Evolutionary conservation across 2,888 invertebrate species (phyloP), one percentile per base, ranked within the genome.

Genomic region (Nebria salina): DNA sequence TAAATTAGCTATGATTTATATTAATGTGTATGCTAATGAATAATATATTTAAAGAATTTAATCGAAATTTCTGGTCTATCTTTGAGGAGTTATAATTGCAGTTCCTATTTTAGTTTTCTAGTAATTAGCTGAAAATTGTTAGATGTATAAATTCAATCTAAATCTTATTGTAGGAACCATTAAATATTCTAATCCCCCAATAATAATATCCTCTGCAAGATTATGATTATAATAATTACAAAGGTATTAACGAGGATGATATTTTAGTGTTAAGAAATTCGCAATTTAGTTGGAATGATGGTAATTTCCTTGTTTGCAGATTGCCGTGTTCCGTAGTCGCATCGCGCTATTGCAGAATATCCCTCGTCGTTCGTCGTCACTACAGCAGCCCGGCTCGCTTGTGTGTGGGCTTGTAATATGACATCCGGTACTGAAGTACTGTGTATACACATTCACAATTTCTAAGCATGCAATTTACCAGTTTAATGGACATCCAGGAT

Each of bases 291-390:
- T 78, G 66, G 68, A 78, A 74, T 66, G 77, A 73, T 74, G 78
- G 65, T 78, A 78, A 78, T 78, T 78, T 78, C 78, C 78, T 78
- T 78, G 72, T 78, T 78, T 78, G 78, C 74, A 78, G 74, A 74
- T 78, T 73, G 73, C 54, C 64, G 77, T 41, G 73, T 41, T 54
- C 72, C 72, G 72, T 72, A n/a, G 11, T 70, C 70, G 20, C 15
- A 2, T 15, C 25, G 6, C 25, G n/a, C 25, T 34, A 11, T 34
- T 11, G n/a, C 20, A 72, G 34, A 25, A 8, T 34, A 72, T 72
- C 9, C 15, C 8, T 25, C 68, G 68, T 9, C 25, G 11, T 3
- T 13, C 68, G 25, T 5, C 68, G 15, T 68, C 25, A 6, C n/a
- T 15, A 13, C 68, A 5, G 5, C n/a, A 7, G 68, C 25, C 13